Conservation (phyloP, 2,113 vertebrate species). For the Nothocercus julius region DNA sequence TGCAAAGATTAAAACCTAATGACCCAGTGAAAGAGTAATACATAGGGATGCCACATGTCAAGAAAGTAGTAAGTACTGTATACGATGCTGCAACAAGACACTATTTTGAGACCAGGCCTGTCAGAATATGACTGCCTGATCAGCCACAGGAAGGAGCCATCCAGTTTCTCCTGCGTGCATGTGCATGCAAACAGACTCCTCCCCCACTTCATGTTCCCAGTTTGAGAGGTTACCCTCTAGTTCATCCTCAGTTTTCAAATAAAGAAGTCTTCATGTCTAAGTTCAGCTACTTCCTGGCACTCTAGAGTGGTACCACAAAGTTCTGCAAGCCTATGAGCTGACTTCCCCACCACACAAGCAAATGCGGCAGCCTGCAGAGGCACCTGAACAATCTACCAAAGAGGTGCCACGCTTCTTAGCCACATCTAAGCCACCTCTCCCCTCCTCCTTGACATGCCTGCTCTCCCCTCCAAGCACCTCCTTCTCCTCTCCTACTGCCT, state of each 20-base stretch:
- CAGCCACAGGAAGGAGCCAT: background rate
- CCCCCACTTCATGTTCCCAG: background rate
- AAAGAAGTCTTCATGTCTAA: background rate
- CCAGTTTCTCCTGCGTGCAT: fast-evolving
- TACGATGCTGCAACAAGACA: background rate
- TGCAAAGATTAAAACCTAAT: background rate
- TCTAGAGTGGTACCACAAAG: background rate
- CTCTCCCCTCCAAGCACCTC: background rate
- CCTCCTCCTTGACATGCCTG: background rate
- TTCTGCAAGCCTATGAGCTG: background rate
- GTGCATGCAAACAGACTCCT: background rate
- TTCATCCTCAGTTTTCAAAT: background rate
- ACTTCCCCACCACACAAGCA: background rate
- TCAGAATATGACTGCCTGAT: background rate
- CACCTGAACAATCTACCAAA: background rate
- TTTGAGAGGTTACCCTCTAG: background rate
- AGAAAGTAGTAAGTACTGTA: background rate
- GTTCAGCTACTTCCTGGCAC: background rate
- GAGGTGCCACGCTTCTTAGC: background rate
- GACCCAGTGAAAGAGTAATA: background rate
- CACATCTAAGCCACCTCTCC: background rate
- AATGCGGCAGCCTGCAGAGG: background rate
- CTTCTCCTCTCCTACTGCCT: background rate
- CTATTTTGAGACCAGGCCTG: background rate
- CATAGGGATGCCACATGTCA: background rate